These are phyloP conservation scores for Xanthia togata DNA, from an alignment of 2,888 invertebrate genomes.

Conservation along the genomic window DNA sequence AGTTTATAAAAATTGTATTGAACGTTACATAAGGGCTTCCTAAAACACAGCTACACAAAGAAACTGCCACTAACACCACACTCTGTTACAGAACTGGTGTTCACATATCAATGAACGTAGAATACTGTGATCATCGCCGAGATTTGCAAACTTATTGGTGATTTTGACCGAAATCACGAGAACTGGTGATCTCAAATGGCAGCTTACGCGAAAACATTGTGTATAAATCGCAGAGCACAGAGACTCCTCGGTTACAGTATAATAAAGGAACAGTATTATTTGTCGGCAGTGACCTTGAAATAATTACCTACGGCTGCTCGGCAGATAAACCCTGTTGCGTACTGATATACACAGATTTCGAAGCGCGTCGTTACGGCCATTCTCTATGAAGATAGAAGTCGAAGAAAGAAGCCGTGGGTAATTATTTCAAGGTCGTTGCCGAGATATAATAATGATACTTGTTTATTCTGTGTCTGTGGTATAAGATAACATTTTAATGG, in stretches of 20 bases:
- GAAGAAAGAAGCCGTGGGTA: no score
- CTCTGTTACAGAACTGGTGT: background rate
- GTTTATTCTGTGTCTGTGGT: no score
- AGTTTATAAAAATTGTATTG: background rate
- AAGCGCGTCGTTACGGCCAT: no score
- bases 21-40: background rate
- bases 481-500: background rate
- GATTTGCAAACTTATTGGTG: background rate
- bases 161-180: background rate
- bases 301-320: no score
- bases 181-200: background rate
- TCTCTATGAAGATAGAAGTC: no score
- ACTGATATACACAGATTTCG: no score
- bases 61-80: background rate
- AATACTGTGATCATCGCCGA: background rate
- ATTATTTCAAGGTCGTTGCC: no score
- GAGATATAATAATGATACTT: no score
- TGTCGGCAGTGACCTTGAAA: no score
- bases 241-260: background rate
- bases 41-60: background rate
- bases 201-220: background rate
- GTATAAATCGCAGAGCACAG: background rate
- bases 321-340: no score
- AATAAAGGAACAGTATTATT: no score
- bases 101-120: slow-evolving; percentile 7